Conservation (phyloP, 2,888 invertebrate species). For the Lasioglossum calceatum region DNA sequence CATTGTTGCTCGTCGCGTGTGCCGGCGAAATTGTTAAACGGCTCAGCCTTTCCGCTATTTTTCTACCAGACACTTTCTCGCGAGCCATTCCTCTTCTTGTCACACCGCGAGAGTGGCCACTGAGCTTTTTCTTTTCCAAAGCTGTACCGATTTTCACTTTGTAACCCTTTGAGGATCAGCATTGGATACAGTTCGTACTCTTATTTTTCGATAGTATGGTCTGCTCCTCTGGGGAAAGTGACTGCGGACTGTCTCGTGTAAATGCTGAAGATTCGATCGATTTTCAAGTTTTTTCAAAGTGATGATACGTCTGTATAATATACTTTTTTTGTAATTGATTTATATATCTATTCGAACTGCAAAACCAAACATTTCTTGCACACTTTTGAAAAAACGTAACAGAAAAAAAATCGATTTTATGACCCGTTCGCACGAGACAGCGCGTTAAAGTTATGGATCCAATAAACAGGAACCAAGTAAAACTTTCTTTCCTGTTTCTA, state of each 20-base stretch:
- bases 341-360: too few relatives aligned
- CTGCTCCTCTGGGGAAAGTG: neutral
- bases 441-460: neutral
- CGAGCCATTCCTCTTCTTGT: slow-evolving; percentile 4
- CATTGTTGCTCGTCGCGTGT: slow-evolving; percentile 24
- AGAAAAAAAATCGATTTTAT: too few relatives aligned
- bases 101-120: neutral
- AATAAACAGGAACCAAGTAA: neutral
- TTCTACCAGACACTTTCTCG: slow-evolving; percentile 42
- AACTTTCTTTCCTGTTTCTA: neutral
- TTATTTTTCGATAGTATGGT: neutral
- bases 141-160: neutral
- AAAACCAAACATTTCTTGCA: too few relatives aligned
- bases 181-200: neutral
- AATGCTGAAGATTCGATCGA: too few relatives aligned
- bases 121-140: neutral
- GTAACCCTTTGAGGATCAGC: slow-evolving; percentile 3
- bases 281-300: too few relatives aligned
- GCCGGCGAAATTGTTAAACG: slow-evolving; percentile 34
- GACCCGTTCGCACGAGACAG: neutral
- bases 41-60: slow-evolving; percentile 45
- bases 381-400: too few relatives aligned
- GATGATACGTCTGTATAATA: too few relatives aligned
- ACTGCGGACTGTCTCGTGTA: too few relatives aligned
- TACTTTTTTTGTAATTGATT: too few relatives aligned